These are phyloP conservation scores for Rhagonycha fulva DNA, from an alignment of 2,888 invertebrate species.

Conservation along the genomic window DNA sequence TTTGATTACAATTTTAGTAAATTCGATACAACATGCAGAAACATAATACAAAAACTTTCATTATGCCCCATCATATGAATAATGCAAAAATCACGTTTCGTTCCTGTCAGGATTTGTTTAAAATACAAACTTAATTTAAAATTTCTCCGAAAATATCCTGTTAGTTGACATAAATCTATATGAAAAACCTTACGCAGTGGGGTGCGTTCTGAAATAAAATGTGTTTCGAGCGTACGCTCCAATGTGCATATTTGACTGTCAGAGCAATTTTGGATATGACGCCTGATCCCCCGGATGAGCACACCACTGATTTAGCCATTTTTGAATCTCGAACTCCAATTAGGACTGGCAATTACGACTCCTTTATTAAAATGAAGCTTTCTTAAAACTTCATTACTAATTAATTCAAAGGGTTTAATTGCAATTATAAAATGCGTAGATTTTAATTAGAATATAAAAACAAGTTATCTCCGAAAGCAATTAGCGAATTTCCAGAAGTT, in stretches of 20 bases:
- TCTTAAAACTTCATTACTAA: background rate
- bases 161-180: background rate
- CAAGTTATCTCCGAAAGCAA: slow-evolving; percentile 29
- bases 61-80: background rate
- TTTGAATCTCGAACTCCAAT: background rate
- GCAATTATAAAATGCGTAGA: slow-evolving; percentile 13
- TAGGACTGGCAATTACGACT: background rate
- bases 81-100: background rate
- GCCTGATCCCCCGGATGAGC: background rate
- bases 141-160: background rate
- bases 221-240: background rate
- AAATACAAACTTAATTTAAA: background rate
- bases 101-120: background rate
- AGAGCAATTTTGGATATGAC: background rate
- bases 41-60: background rate
- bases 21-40: background rate
- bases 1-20: background rate
- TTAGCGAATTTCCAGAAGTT: slow-evolving; percentile 25
- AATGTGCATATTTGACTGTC: background rate
- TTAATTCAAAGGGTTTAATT: slow-evolving; percentile 9
- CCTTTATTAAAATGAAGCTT: background rate
- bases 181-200: background rate
- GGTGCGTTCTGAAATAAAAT: background rate
- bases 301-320: background rate
- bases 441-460: slow-evolving; percentile 28